Conservation (phyloP, 2,113 vertebrate species). For the Rhineura floridana region DNA sequence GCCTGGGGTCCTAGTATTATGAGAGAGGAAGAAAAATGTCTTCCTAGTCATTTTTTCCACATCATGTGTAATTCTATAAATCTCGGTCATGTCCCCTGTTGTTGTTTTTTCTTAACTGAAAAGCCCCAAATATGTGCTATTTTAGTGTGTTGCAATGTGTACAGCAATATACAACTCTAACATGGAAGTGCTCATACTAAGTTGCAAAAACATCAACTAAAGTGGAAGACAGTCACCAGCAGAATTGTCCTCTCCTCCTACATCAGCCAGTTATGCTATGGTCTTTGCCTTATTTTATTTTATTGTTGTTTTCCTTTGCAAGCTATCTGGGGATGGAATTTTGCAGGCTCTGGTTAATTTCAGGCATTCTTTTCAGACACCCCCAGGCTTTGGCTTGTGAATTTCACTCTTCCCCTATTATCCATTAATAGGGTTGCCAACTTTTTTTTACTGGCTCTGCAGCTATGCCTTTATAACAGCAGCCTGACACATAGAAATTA, state of each 20-base stretch:
- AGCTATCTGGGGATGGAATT: background rate
- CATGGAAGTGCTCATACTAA: background rate
- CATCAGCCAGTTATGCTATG: background rate
- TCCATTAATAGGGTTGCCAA: background rate
- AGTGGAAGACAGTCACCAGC: background rate
- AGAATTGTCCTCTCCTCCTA: background rate
- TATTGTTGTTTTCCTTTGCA: background rate
- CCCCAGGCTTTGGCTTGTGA: background rate
- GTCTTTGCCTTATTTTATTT: background rate
- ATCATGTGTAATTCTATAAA: too few species aligned
- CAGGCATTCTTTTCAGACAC: background rate
- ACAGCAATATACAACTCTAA: too few species aligned
- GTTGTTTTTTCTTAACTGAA: too few species aligned
- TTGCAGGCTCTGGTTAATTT: conserved; percentile 9
- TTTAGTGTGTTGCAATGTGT: background rate
- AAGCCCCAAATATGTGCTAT: too few species aligned
- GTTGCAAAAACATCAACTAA: background rate
- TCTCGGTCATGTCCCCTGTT: too few species aligned
- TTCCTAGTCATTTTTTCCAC: too few species aligned
- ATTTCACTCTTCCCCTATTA: background rate
- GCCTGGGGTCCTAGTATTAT: too few species aligned
- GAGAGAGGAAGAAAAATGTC: too few species aligned
- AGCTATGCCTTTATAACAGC: background rate
- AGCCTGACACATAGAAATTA: conserved; percentile 1
- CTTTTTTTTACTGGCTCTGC: conserved; percentile 12